phyloP scores from a whole-genome alignment of 2,797 vertebrate genomes.

The Selene dorsalis region DNA sequence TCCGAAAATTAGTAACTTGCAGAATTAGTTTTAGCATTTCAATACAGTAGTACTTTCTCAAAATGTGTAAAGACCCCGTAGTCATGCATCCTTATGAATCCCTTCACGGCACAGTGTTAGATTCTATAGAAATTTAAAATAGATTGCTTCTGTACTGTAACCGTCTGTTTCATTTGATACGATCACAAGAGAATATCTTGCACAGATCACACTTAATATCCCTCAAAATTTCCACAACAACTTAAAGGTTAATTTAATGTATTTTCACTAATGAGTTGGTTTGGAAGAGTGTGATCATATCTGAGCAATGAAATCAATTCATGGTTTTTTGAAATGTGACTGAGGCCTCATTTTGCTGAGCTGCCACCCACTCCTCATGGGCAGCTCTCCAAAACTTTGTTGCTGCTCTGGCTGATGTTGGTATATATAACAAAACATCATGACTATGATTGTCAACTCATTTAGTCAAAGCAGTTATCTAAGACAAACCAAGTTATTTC shows the following conservation, averaged over 20 bases:
- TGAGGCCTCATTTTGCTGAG: too few species aligned
- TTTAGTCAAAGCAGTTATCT: too few species aligned
- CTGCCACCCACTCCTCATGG: too few species aligned
- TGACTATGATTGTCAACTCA: too few species aligned
- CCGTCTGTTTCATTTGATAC: background rate
- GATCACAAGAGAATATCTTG: background rate
- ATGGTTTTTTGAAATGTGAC: too few species aligned
- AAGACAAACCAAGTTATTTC: too few species aligned
- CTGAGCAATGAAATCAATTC: too few species aligned
- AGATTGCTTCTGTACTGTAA: background rate
- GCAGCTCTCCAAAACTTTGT: too few species aligned
- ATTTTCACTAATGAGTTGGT: background rate
- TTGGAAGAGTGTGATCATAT: too few species aligned
- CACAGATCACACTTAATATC: constrained; percentile 11
- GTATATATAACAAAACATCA: too few species aligned
- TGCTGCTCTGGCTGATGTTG: too few species aligned
- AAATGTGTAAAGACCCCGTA: background rate
- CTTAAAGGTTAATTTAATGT: background rate
- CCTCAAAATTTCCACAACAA: background rate
- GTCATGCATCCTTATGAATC: background rate
- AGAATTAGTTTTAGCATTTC: background rate
- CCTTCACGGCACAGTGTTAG: background rate
- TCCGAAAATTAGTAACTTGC: background rate
- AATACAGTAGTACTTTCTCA: background rate
- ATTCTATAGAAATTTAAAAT: background rate